Evolutionary conservation across 2,888 invertebrate genomes (phyloP).

Genomic region (Andrena minutula): DNA sequence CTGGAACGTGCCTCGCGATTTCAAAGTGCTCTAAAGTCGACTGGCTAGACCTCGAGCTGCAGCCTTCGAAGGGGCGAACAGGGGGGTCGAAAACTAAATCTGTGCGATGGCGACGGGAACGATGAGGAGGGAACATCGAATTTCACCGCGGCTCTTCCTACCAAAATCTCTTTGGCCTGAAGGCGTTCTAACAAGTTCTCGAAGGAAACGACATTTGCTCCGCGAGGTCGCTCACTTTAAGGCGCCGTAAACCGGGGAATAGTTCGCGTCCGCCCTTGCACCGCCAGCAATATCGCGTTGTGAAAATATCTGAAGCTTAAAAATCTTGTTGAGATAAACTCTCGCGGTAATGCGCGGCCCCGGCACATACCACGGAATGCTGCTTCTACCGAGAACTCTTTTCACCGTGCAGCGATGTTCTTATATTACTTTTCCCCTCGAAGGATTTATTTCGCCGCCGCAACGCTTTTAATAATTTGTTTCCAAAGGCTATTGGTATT

Average conservation of each 20-base stretch:
- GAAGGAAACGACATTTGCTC: constrained; percentile 63
- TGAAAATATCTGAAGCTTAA: constrained; percentile 43
- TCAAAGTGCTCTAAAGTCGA: background rate
- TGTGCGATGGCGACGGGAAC: constrained; percentile 3
- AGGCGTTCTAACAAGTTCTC: constrained; percentile 70
- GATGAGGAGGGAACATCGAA: constrained; percentile 56
- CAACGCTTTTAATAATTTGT: constrained; percentile 1
- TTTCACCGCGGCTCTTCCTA: constrained; percentile 67
- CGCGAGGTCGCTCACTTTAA: constrained; percentile 64
- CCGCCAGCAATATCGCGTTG: constrained; percentile 39
- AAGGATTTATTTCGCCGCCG: constrained; percentile 22
- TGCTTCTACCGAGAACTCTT: background rate
- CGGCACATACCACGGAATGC: background rate
- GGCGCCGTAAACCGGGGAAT: constrained; percentile 69
- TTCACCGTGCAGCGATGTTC: constrained; percentile 1
- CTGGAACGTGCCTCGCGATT: background rate
- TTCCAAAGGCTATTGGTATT: background rate
- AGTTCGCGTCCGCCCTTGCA: constrained; percentile 33
- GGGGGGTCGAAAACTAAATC: constrained; percentile 25
- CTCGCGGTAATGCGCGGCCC: constrained; percentile 7
- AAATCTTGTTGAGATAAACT: constrained; percentile 60
- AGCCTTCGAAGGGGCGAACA: background rate
- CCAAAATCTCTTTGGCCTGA: constrained; percentile 65
- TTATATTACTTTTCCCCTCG: background rate
- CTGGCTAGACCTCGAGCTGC: background rate